These are phyloP conservation scores for Fringilla coelebs DNA, from an alignment of 2,797 vertebrate species.

Conservation along the genomic window DNA sequence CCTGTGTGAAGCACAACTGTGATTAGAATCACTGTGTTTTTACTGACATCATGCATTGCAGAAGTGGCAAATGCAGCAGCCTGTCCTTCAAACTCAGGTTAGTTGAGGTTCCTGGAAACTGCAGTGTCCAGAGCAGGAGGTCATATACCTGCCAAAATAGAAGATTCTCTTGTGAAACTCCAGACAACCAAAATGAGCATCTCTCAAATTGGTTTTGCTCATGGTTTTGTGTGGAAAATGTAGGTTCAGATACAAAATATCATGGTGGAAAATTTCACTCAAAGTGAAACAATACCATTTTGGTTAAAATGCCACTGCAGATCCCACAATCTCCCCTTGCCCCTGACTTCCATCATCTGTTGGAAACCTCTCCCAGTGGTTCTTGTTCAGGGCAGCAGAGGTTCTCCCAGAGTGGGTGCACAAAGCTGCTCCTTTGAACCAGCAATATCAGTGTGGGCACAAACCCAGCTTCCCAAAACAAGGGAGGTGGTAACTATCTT, in stretches of 20 bases:
- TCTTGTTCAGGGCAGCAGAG: background rate
- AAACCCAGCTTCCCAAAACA: background rate
- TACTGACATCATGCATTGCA: rapidly evolving
- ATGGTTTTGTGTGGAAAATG: background rate
- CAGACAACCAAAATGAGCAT: background rate
- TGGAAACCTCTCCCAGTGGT: background rate
- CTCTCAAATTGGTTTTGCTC: background rate
- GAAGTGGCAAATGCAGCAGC: background rate
- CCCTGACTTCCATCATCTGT: background rate
- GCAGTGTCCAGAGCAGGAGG: background rate
- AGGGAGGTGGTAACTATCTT: background rate
- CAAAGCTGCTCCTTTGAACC: background rate
- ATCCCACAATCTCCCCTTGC: background rate
- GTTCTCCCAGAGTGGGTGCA: rapidly evolving
- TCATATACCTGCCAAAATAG: background rate
- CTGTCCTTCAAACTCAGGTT: background rate
- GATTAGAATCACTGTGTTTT: background rate
- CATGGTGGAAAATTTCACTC: background rate
- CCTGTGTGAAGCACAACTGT: background rate
- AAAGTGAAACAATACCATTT: background rate
- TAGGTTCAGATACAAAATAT: background rate
- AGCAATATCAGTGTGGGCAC: background rate
- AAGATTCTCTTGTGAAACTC: background rate
- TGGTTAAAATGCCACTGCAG: background rate
- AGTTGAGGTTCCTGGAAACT: background rate